Conservation (phyloP, 1,140 invertebrate genomes). For the Marisa cornuarietis region DNA sequence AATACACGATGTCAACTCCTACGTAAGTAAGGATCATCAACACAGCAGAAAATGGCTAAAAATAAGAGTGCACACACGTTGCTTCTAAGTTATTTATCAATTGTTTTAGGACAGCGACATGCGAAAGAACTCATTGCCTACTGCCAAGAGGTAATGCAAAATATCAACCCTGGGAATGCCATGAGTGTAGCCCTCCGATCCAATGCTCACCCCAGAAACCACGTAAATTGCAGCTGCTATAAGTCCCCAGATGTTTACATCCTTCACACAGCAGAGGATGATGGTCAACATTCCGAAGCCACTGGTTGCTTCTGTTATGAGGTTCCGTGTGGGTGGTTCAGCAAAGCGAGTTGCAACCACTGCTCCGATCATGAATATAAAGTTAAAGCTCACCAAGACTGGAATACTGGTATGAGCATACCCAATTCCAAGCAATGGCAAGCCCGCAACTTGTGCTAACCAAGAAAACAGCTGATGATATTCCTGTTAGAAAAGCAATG, state of each 20-base stretch:
- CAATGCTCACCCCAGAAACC: conserved; percentile 35
- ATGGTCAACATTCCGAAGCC: conserved; percentile 48
- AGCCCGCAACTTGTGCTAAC: conserved; percentile 40
- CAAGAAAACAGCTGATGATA: conserved; percentile 42
- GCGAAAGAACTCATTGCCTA: conserved; percentile 47
- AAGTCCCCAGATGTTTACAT: conserved; percentile 41
- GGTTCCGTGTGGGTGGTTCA: conserved; percentile 22
- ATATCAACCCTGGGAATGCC: conserved; percentile 45
- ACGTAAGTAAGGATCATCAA: too few species aligned
- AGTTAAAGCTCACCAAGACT: conserved; percentile 35
- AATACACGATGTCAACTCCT: too few species aligned
- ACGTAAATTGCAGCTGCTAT: conserved; percentile 40
- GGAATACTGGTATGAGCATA: conserved; percentile 37
- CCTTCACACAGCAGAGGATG: conserved; percentile 29
- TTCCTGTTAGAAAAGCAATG: conserved; percentile 9
- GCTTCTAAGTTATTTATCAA: too few species aligned
- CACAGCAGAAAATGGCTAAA: too few species aligned
- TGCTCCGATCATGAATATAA: conserved; percentile 34
- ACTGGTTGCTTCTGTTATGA: conserved; percentile 37
- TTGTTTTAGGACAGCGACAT: conserved; percentile 12
- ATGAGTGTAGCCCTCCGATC: conserved; percentile 34
- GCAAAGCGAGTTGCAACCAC: conserved; percentile 30
- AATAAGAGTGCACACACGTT: too few species aligned
- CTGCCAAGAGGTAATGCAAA: conserved; percentile 44
- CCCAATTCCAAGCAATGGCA: conserved; percentile 41